Conservation (phyloP, 30 jellyfish, hydroid and myxozoan species). For the Hydra vulgaris region DNA sequence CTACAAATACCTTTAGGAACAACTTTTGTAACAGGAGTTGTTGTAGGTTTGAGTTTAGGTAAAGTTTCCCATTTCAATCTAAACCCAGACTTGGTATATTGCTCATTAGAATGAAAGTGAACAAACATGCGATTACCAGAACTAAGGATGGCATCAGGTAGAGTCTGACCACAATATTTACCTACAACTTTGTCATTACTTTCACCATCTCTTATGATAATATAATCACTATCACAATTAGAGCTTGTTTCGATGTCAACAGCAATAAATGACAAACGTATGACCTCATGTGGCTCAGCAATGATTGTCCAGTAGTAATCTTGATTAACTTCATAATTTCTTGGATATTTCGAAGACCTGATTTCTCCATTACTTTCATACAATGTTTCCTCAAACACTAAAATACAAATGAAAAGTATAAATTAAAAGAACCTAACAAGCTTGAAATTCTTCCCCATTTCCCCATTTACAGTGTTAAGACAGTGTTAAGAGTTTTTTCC, state of each 20-base stretch:
- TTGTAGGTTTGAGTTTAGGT: neutral
- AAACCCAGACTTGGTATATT: conserved; percentile 6
- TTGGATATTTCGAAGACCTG: conserved; percentile 38
- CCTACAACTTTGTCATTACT: conserved; percentile 10
- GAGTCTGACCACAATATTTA: conserved; percentile 13
- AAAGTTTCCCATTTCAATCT: neutral
- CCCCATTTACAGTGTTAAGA: no score
- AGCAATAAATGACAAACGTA: neutral
- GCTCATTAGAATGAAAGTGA: conserved; percentile 13
- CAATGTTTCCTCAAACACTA: conserved; percentile 4
- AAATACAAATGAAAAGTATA: no score
- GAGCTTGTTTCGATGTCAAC: conserved; percentile 24
- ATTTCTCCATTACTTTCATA: conserved; percentile 40
- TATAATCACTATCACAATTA: conserved; percentile 21
- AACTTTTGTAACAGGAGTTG: neutral
- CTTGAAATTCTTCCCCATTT: no score
- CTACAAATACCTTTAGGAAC: neutral
- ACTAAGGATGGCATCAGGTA: neutral
- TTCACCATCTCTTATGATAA: conserved; percentile 50
- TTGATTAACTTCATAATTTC: conserved; percentile 20
- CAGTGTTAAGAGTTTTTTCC: no score
- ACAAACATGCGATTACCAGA: conserved; percentile 14
- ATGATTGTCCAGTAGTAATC: conserved; percentile 43
- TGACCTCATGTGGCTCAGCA: conserved; percentile 15
- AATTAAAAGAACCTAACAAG: neutral